Conservation (phyloP, 2,797 vertebrate species). For the Acipenser transmontanus region DNA sequence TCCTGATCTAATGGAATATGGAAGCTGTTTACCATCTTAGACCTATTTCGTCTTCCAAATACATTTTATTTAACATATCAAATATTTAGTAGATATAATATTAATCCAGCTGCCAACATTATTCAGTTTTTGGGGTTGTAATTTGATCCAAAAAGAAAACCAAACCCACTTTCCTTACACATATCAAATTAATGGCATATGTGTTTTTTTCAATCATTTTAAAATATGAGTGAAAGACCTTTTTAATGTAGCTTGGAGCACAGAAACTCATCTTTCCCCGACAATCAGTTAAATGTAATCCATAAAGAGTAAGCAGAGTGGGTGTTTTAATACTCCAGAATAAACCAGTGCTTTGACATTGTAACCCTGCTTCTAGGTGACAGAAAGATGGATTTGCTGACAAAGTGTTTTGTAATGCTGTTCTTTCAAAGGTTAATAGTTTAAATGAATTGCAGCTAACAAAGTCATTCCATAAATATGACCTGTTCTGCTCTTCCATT, state of each 20-base stretch:
- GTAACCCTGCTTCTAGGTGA: too few relatives aligned
- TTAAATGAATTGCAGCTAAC: too few relatives aligned
- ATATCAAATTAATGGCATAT: background rate
- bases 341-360: too few relatives aligned
- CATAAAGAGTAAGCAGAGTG: too few relatives aligned
- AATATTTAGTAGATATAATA: constrained; percentile 9
- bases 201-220: constrained; percentile 1
- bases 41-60: constrained; percentile 2
- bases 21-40: constrained; percentile 4
- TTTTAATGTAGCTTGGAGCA: constrained; percentile 3
- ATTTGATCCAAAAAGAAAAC: constrained; percentile 13
- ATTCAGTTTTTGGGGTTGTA: constrained; percentile 7
- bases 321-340: too few relatives aligned
- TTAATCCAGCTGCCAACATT: background rate
- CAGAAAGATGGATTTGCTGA: too few relatives aligned
- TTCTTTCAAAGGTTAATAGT: too few relatives aligned
- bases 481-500: too few relatives aligned
- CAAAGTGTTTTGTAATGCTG: too few relatives aligned
- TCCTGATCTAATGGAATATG: constrained; percentile 8
- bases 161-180: background rate
- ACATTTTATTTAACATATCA: constrained; percentile 6
- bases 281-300: background rate
- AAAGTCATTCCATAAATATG: too few relatives aligned
- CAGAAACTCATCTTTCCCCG: background rate
- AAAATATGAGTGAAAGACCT: background rate